Percentiles rank a stretch among this genome's conserved stretches.
phyloP scores from a whole-genome alignment of 2,797 vertebrate genomes.

The Parauchenoglanis ngamensis region DNA sequence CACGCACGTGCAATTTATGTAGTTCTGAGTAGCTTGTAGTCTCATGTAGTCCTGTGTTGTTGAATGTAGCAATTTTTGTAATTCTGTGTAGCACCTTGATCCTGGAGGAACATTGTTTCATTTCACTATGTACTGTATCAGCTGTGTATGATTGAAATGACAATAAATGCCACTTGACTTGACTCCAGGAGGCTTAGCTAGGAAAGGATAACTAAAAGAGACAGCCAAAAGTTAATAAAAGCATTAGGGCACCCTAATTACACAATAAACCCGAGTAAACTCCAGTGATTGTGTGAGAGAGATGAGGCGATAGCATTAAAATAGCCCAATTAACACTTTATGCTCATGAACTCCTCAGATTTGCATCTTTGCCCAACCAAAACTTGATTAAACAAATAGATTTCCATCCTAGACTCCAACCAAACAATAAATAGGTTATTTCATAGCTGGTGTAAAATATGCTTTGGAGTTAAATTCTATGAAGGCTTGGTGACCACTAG shows the following conservation, averaged over 20 bases:
- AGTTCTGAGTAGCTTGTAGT: too few species aligned
- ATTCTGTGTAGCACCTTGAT: too few species aligned
- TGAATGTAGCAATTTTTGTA: too few species aligned
- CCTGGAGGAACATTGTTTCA: too few species aligned
- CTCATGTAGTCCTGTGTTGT: too few species aligned
- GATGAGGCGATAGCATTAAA: background rate
- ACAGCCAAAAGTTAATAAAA: too few species aligned
- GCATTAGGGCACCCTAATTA: background rate
- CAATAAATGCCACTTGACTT: too few species aligned
- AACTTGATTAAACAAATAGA: background rate
- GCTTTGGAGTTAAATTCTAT: background rate
- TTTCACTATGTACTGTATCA: too few species aligned
- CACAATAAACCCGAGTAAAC: background rate
- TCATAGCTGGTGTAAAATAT: background rate
- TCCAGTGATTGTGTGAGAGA: background rate
- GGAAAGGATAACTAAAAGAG: too few species aligned
- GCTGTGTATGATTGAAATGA: too few species aligned
- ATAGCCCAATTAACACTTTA: background rate
- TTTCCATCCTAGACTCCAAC: background rate
- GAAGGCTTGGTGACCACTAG: background rate
- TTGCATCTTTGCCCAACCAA: background rate
- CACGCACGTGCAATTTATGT: too few species aligned
- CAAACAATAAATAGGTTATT: background rate
- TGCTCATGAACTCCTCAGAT: background rate
- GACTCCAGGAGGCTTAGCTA: too few species aligned